Percentiles rank a stretch among this genome's conserved stretches.
phyloP scores from a whole-genome alignment of 30 jellyfish, hydroid and myxozoan genomes.

The Hydractinia echinata region DNA sequence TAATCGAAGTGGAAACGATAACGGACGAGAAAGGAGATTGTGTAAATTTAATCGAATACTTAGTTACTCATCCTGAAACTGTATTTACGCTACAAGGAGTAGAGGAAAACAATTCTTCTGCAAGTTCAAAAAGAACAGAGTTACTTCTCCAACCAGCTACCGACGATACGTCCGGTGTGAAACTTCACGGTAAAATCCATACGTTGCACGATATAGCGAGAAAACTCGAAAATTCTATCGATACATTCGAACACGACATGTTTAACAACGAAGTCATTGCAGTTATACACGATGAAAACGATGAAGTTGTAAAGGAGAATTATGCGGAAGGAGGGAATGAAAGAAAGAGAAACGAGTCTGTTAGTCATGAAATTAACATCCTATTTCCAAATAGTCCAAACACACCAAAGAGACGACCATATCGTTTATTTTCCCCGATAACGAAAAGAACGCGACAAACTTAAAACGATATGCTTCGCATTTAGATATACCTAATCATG shows the following conservation, averaged over 20 bases:
- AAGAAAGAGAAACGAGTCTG: background rate
- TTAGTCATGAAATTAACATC: constrained; percentile 3
- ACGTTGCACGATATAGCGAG: too few species aligned
- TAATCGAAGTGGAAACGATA: background rate
- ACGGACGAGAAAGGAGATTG: background rate
- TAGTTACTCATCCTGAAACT: background rate
- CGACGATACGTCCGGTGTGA: too few species aligned
- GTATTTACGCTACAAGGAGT: background rate
- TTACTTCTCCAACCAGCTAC: too few species aligned
- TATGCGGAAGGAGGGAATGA: background rate
- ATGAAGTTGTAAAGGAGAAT: background rate
- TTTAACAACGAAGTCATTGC: background rate
- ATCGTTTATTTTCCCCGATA: background rate
- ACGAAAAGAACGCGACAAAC: background rate
- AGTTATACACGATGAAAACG: background rate
- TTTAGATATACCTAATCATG: background rate
- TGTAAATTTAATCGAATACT: constrained; percentile 3
- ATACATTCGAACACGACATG: background rate
- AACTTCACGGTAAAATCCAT: too few species aligned
- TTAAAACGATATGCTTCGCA: constrained; percentile 16
- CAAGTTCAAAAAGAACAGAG: too few species aligned
- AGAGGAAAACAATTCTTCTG: too few species aligned
- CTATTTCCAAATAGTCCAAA: background rate
- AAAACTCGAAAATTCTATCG: too few species aligned
- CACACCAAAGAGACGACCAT: background rate